Conservation (phyloP, 2,113 vertebrate species). For the Neolamprologus hecqui region DNA sequence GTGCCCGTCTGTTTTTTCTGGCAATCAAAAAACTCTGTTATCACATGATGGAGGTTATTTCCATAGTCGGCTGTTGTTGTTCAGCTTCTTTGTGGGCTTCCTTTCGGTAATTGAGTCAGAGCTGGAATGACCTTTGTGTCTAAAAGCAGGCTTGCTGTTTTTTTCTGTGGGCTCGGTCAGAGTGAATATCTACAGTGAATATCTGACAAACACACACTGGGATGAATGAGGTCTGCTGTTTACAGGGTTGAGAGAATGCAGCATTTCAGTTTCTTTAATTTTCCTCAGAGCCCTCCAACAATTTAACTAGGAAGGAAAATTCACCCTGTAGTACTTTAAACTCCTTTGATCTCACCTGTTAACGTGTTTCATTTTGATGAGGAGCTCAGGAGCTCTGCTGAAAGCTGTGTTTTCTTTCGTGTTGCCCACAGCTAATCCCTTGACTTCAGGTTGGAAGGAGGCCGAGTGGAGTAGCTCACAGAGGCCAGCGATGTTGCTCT, state of each 20-base stretch:
- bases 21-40: not conserved
- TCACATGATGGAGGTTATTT: slow-evolving; percentile 1
- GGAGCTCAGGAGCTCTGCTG: not conserved
- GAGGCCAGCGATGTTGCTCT: not conserved
- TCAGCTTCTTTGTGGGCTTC: not conserved
- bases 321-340: not conserved
- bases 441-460: not conserved
- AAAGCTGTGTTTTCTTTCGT: not conserved
- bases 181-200: not conserved
- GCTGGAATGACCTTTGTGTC: not conserved
- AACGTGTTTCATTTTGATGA: not conserved
- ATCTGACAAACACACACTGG: not conserved
- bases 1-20: fast-evolving
- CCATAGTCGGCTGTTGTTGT: not conserved
- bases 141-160: not conserved
- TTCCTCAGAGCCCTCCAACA: not conserved
- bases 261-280: not conserved
- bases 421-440: not conserved
- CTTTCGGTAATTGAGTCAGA: not conserved
- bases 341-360: not conserved
- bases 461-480: not conserved
- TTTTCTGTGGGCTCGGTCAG: not conserved
- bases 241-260: not conserved
- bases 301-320: not conserved
- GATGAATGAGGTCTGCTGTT: not conserved